These are phyloP conservation scores for Peucedramus taeniatus DNA, from an alignment of 2,113 vertebrate species.

Conservation along the genomic window DNA sequence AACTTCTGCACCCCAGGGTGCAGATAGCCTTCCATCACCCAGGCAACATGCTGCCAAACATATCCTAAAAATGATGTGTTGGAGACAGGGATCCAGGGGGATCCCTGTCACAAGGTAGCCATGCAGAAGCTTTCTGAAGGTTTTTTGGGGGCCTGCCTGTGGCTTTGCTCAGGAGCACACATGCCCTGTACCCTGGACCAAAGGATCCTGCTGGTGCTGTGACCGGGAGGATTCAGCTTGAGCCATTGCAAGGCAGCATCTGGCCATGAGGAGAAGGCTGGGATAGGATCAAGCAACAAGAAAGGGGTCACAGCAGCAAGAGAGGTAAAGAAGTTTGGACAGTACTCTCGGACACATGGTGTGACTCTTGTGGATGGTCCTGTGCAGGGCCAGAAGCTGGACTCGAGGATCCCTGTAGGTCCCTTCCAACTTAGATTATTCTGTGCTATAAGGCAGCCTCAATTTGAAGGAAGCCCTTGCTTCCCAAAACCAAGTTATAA, in stretches of 20 bases:
- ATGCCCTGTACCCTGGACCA: accelerated
- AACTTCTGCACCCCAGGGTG: not conserved
- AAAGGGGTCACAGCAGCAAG: not conserved
- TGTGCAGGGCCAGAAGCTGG: not conserved
- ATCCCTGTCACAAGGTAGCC: not conserved
- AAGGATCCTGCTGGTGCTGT: not conserved
- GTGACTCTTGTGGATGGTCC: not conserved
- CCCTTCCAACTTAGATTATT: not conserved
- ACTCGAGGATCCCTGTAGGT: not conserved
- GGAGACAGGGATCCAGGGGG: not conserved
- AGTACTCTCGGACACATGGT: not conserved
- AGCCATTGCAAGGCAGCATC: not conserved
- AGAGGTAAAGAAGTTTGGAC: not conserved
- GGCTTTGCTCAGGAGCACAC: accelerated
- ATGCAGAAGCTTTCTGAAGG: not conserved
- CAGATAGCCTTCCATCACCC: not conserved
- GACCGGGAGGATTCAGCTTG: not conserved
- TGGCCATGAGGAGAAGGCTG: not conserved
- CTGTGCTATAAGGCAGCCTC: not conserved
- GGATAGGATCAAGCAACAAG: not conserved
- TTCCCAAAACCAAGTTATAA: not conserved
- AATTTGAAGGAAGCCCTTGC: not conserved
- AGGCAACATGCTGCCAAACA: not conserved
- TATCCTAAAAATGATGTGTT: not conserved
- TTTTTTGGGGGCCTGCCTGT: accelerated